A percentile compares a stretch with the other conserved stretches of the same genome.
Conservation (phyloP, 1,140 invertebrate species). For the Oscheius sp. region DNA sequence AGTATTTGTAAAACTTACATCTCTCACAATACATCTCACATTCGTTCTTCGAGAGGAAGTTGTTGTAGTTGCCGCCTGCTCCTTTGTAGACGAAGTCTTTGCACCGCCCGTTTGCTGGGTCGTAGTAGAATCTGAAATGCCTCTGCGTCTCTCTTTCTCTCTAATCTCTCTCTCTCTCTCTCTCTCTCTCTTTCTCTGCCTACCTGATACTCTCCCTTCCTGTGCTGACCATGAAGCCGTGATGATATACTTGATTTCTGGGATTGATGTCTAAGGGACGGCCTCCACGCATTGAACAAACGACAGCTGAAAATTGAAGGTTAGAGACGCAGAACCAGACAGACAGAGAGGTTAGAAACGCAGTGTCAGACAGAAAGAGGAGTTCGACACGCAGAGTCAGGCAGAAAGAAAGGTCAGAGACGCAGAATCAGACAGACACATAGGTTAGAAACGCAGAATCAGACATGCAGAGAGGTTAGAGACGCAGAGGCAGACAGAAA, state of each 20-base stretch:
- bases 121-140: constrained; percentile 37
- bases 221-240: constrained; percentile 35
- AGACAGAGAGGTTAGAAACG: too few species aligned
- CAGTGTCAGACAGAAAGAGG: too few species aligned
- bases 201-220: constrained; percentile 34
- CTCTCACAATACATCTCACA: constrained; percentile 44
- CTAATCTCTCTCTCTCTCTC: too few species aligned
- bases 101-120: constrained; percentile 39
- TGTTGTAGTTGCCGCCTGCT: constrained; percentile 41
- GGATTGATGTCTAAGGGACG: constrained; percentile 31
- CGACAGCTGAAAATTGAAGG: not conserved
- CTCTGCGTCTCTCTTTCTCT: too few species aligned
- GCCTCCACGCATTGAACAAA: constrained; percentile 27
- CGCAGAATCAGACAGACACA: too few species aligned
- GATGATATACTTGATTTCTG: constrained; percentile 31
- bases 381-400: too few species aligned
- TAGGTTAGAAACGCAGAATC: too few species aligned
- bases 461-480: too few species aligned
- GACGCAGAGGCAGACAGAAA: too few species aligned
- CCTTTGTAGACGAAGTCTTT: constrained; percentile 39
- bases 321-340: not conserved
- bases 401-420: too few species aligned
- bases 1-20: constrained; percentile 28
- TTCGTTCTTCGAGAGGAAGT: constrained; percentile 43
- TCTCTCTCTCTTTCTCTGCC: too few species aligned